Conservation (phyloP, 2,113 vertebrate genomes). For the Ceratotherium simum region DNA sequence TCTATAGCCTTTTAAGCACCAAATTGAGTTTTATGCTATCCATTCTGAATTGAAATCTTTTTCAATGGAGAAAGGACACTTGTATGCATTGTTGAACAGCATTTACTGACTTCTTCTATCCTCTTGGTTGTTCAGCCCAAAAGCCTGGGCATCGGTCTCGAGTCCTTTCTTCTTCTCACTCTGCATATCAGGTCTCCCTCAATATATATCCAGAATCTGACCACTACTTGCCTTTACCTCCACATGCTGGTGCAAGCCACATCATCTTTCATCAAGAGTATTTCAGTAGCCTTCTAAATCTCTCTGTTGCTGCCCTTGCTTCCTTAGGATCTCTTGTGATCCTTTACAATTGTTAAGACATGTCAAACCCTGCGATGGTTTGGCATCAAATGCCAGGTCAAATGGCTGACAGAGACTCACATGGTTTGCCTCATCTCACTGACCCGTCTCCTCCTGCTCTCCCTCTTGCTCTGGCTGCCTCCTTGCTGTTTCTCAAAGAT, state of each 20-base stretch:
- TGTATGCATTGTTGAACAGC: not conserved
- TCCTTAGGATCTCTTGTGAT: not conserved
- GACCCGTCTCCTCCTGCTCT: not conserved
- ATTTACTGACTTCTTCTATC: not conserved
- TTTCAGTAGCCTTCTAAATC: not conserved
- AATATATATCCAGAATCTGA: not conserved
- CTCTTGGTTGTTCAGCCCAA: not conserved
- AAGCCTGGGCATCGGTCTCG: not conserved
- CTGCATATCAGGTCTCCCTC: not conserved
- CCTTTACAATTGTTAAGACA: not conserved
- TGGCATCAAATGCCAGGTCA: not conserved
- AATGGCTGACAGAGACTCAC: not conserved
- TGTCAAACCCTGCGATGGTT: not conserved
- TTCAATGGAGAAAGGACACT: not conserved
- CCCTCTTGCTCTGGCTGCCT: not conserved
- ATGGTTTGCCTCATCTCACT: accelerated
- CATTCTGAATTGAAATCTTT: not conserved
- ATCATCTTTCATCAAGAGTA: not conserved
- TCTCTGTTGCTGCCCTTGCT: not conserved
- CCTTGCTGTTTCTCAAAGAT: not conserved
- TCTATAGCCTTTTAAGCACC: not conserved
- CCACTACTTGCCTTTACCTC: not conserved
- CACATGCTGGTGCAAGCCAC: not conserved
- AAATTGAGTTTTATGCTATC: not conserved
- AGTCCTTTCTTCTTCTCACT: not conserved